Evolutionary conservation across 2,888 invertebrate genomes (phyloP).

Genomic region (Meteorus cinctellus): DNA sequence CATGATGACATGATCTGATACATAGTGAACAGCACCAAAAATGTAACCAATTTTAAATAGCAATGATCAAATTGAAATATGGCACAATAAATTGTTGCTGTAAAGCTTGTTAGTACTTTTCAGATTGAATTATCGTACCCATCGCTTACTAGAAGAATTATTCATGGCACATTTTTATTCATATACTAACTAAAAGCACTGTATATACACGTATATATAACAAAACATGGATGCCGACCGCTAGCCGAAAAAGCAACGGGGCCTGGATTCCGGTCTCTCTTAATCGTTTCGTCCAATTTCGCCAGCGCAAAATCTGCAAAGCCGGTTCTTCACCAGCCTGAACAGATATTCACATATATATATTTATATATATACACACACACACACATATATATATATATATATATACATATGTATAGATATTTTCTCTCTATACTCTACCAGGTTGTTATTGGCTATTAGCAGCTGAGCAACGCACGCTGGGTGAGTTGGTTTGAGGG

Average conservation of each 20-base stretch:
- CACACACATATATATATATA: not conserved
- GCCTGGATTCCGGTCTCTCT: constrained; percentile 66
- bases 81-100: too few relatives aligned
- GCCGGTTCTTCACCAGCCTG: constrained; percentile 11
- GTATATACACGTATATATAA: constrained; percentile 10
- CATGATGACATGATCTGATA: not conserved
- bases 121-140: not conserved
- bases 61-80: too few relatives aligned
- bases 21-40: not conserved
- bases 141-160: not conserved
- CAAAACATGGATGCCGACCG: constrained; percentile 44
- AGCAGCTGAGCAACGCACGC: constrained; percentile 31
- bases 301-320: constrained; percentile 46
- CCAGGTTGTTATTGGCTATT: constrained; percentile 52
- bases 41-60: not conserved
- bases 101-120: too few relatives aligned
- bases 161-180: constrained; percentile 61
- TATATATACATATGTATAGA: not conserved
- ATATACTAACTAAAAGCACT: constrained; percentile 64
- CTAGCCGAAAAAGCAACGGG: constrained; percentile 62
- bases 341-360: not conserved
- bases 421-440: constrained; percentile 5
- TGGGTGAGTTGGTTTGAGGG: not conserved
- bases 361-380: not conserved
- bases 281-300: constrained; percentile 64